These are phyloP conservation scores for Pterophyllum scalare DNA, from an alignment of 2,113 vertebrate species.

Conservation along the genomic window DNA sequence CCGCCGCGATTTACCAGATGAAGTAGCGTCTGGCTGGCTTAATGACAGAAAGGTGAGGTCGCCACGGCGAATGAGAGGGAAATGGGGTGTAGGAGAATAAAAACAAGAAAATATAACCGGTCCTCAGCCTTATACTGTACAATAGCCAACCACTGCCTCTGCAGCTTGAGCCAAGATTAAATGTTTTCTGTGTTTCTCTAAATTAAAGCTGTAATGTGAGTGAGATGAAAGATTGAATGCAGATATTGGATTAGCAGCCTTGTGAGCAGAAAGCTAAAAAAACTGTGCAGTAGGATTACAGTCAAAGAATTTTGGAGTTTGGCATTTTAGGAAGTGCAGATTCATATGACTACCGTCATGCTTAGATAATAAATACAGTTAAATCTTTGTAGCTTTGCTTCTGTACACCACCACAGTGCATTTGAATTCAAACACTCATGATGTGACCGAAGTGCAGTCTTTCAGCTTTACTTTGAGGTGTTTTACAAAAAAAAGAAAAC, in stretches of 20 bases:
- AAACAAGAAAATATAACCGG: slow-evolving; percentile 1
- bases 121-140: slow-evolving; percentile 1
- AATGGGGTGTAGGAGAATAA: slow-evolving; percentile 10
- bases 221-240: slow-evolving; percentile 50
- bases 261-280: neutral
- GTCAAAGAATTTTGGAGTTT: neutral
- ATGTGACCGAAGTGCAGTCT: neutral
- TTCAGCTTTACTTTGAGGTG: neutral
- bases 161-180: slow-evolving; percentile 41
- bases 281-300: neutral
- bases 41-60: slow-evolving; percentile 73
- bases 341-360: neutral
- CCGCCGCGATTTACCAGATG: slow-evolving; percentile 72
- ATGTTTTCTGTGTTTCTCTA: slow-evolving; percentile 43
- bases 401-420: neutral
- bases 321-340: neutral
- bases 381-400: too few relatives aligned
- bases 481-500: neutral
- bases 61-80: neutral
- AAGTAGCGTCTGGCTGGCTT: slow-evolving; percentile 81
- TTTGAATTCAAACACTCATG: neutral
- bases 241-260: slow-evolving; percentile 28
- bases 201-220: slow-evolving; percentile 39
- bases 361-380: neutral
- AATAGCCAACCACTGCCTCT: slow-evolving; percentile 7